Evolutionary conservation across 2,113 vertebrate genomes (phyloP), one percentile per base, ranked within the genome.

Genomic region (Arothron firmamentum): DNA sequence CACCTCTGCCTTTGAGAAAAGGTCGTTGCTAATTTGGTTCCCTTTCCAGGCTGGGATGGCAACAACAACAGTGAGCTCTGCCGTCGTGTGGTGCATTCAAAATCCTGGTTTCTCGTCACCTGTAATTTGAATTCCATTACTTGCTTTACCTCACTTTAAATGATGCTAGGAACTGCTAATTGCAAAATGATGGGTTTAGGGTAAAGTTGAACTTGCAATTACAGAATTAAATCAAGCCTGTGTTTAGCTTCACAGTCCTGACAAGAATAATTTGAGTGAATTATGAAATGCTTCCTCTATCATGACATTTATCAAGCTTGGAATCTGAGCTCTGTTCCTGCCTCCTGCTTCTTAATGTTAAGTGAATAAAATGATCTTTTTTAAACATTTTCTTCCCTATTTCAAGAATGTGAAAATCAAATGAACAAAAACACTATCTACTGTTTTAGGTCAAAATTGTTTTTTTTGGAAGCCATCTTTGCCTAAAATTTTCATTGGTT

Each of bases 231-330:
- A 92, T 89, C 85, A 88, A 88, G 74, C 58, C 48, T 52, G 82
- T 56, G 72, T 90, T 91, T 86, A 87, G 80, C 84, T 85, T 88
- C 88, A 90, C 90, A 75, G 72, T 78, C 62, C 87, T 90, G 87
- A 90, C 87, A 90, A 87, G 87, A 90, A 90, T 89, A 74, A 88
- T 91, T 88, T 88, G 80, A 80, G 75, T 89, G 88, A 90, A 89
- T 88, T 90, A 92, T 91, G 82, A 86, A 88, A 89, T 52, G 74
- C 64, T 71, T 85, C 75, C 74, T 41, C 57, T 2, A 45, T 61
- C 53, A 62, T 52, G 58, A 62, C 54, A 17, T 16, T 54, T 72
- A 45, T 48, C 20, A 52, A 52, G 56, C 65, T 41, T 73, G 34
- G 55, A 57, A 68, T 61, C 57, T 48, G 52, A 56, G 43, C 28